Evolutionary conservation across 1,140 invertebrate genomes (phyloP), one percentile per base, ranked within the genome.

Genomic region (Zelostemma sp.): DNA sequence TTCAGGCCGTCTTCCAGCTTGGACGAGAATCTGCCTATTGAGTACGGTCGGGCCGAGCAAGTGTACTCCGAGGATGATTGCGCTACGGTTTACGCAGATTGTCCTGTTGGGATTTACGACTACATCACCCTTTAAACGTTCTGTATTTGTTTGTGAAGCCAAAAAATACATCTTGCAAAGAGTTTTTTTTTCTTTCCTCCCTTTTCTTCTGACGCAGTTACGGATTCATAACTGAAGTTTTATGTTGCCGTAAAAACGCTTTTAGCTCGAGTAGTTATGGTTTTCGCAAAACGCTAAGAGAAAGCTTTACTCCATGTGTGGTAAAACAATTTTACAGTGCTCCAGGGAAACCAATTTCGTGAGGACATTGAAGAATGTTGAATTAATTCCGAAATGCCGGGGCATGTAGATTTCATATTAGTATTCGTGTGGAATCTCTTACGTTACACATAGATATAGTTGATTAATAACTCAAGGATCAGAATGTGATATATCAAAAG

Each of bases 41-140:
- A 76, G 8, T 78, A 80, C 51, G 14, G 33, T 15, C 18, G 58
- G 17, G 76, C 76, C 17, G 78, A 78, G 56, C 51, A 49, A 31
- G 43, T 47, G 41, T 33, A 48, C 40, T 50, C 21, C n/a, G 17
- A 48, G 41, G 48, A 18, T 61, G 70, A 81, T 48, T 84, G 80
- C 56, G 62, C 55, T 6, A 48, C 33, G 56, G 73, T 65, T 68
- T 82, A 82, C 57, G 58, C 65, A 14, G 57, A 35, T 19, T 79
- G 80, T 63, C 74, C 80, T 9, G 58, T 82, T 38, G 65, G 64
- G 55, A 80, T 83, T 76, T 82, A 83, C 64, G 78, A 82, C 48
- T 78, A 78, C 68, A 77, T 82, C 65, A 78, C 73, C 56, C 47
- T 19, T 46, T 56, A 35, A 64, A 56, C 40, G 46, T 19, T 49